These are phyloP conservation scores for Epizoanthus fatuus DNA, from an alignment of 92 coral and sea anemone genomes.

Conservation along the genomic window DNA sequence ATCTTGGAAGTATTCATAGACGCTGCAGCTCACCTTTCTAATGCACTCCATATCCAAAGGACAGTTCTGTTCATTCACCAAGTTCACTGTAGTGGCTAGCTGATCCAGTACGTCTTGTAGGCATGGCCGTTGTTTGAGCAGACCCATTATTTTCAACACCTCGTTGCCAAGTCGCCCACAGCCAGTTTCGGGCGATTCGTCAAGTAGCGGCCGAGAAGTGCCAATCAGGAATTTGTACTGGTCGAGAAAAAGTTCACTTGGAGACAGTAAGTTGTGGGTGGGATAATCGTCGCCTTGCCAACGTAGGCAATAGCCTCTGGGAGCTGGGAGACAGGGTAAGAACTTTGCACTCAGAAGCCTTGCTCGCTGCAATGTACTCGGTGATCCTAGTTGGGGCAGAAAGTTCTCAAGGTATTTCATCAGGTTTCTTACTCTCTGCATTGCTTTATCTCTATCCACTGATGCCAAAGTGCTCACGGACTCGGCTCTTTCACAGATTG, in stretches of 20 bases:
- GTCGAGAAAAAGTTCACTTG: constrained; percentile 74
- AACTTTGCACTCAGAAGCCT: constrained; percentile 73
- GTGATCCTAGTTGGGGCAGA: constrained; percentile 64
- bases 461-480: constrained; percentile 74
- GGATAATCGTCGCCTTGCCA: constrained; percentile 85
- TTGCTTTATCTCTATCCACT: constrained; percentile 61
- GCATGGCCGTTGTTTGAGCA: constrained; percentile 55
- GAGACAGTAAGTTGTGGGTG: constrained; percentile 58
- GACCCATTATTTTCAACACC: constrained; percentile 75
- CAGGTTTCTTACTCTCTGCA: constrained; percentile 72
- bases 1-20: constrained; percentile 86
- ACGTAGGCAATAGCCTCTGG: constrained; percentile 80
- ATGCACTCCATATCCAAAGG: constrained; percentile 67
- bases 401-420: constrained; percentile 78
- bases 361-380: constrained; percentile 59
- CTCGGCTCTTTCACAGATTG: constrained; percentile 89
- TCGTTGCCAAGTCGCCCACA: constrained; percentile 87
- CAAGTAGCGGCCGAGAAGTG: constrained; percentile 83
- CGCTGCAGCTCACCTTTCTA: constrained; percentile 75
- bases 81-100: constrained; percentile 82
- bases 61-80: constrained; percentile 51
- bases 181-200: constrained; percentile 87
- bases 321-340: constrained; percentile 83
- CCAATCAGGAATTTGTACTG: constrained; percentile 77
- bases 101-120: constrained; percentile 83